Conservation (phyloP, 2,113 vertebrate genomes). For the Boulengeromyrus knoepffleri region DNA sequence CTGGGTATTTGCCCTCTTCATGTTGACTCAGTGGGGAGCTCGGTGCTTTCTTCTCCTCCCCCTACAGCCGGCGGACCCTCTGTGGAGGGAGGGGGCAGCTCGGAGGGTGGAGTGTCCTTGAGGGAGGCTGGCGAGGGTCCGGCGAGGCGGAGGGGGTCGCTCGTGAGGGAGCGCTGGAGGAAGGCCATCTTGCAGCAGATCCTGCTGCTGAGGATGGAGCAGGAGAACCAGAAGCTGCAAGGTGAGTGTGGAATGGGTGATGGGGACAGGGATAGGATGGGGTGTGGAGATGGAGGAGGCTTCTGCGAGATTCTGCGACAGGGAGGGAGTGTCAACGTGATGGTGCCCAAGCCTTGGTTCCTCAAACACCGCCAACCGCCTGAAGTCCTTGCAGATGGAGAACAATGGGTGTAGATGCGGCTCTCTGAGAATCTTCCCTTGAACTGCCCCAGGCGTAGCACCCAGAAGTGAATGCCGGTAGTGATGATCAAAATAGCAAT, state of each 20-base stretch:
- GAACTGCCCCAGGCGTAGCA: neutral
- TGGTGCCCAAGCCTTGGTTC: neutral
- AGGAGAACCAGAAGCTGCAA: slow-evolving; percentile 91
- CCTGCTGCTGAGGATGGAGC: slow-evolving; percentile 91
- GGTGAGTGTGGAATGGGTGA: slow-evolving; percentile 54
- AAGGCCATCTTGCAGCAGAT: slow-evolving; percentile 95
- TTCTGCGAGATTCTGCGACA: neutral
- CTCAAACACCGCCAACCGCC: neutral
- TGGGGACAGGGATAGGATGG: neutral
- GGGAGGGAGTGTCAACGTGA: neutral
- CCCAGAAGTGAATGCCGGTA: neutral
- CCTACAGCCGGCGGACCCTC: slow-evolving; percentile 69
- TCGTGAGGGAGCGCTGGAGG: slow-evolving; percentile 84
- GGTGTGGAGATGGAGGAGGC: too few species aligned
- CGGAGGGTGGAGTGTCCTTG: slow-evolving; percentile 55
- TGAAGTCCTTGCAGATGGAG: neutral
- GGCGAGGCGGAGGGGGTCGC: slow-evolving; percentile 60
- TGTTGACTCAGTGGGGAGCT: neutral
- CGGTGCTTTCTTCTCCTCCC: slow-evolving; percentile 25
- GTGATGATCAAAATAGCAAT: neutral
- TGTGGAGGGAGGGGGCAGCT: slow-evolving; percentile 64
- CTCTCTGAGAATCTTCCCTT: neutral
- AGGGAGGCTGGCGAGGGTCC: slow-evolving; percentile 64
- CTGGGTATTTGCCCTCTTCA: neutral
- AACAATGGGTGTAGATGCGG: neutral